phyloP scores from a whole-genome alignment of 2,888 invertebrate species.

The Meteorus cinctellus region DNA sequence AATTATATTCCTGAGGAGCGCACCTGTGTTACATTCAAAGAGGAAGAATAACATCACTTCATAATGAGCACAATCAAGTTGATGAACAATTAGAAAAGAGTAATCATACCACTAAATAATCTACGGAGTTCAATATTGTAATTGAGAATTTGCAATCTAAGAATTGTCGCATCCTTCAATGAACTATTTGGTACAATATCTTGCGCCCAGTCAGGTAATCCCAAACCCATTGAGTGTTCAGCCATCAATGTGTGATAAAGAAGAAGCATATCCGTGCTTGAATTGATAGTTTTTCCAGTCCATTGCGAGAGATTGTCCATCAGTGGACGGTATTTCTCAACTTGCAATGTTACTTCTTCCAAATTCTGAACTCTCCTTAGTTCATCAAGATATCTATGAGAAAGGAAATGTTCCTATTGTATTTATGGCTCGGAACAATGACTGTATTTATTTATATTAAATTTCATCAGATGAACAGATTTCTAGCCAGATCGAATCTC shows the following conservation, averaged over 20 bases:
- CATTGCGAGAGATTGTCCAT: constrained; percentile 53
- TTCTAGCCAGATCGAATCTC: no score
- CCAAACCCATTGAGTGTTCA: constrained; percentile 75
- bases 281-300: constrained; percentile 56
- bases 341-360: constrained; percentile 43
- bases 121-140: constrained; percentile 74
- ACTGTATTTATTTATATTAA: no score
- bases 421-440: background rate
- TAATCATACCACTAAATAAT: constrained; percentile 75
- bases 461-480: no score
- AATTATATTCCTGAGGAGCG: constrained; percentile 34
- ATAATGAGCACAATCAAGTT: no score
- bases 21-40: background rate
- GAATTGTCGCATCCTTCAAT: constrained; percentile 74
- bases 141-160: constrained; percentile 77
- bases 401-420: background rate
- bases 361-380: constrained; percentile 49
- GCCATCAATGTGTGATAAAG: constrained; percentile 65
- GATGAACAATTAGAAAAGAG: no score
- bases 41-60: background rate
- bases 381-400: constrained; percentile 57
- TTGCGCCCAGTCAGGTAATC: constrained; percentile 77
- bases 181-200: constrained; percentile 74
- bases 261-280: constrained; percentile 55
- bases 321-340: constrained; percentile 50